Base-by-base conservation (phyloP, 1,140 invertebrate species). In the Ips nitidus region DNA sequence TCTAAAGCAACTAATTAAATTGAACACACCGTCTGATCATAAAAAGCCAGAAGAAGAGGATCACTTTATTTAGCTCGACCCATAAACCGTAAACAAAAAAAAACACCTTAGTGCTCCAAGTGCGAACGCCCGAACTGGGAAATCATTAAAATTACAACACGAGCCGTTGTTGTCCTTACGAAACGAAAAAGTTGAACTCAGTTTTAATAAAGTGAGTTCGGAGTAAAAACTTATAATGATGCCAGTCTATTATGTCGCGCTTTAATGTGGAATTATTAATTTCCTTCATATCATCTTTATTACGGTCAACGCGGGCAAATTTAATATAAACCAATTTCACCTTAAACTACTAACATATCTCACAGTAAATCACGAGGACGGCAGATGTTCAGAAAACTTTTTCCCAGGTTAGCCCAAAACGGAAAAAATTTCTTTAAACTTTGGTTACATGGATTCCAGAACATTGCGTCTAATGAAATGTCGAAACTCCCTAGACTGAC, bases 91-190 rank as follows among this genome's bases (percentile, higher is more conserved):
- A 64, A 53, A 52, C 61, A 47, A 53, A 64, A 64, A 64, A 53
- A 38, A 53, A 53, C 39, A 61, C 45, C 59, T 61, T 61, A 50
- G 22, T 61, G 59, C 37, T 64, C 41, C 47, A 53, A 64, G 61
- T 53, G 61, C n/a, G 38, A 64, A 64, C 8, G 61, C 50, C 59
- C 40, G 47, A 64, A 53, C 61, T 64, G 61, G 38, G 53, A 64
- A 64, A 53, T 64, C 61, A 64, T 64, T 64, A 64, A 64, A 64
- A 64, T 53, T 50, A 39, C 47, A 42, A 64, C 61, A 64, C 61
- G 41, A 64, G 47, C 61, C 6, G 61, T 50, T 64, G 61, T 64
- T 64, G 52, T 50, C 61, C 22, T 52, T 53, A 53, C 61, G 61
- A 53, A 64, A 36, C 37, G 52, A 64, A 64, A 64, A 64, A 64